Base-by-base conservation (phyloP, 2,888 invertebrate species). In the Rotaria macrura region DNA sequence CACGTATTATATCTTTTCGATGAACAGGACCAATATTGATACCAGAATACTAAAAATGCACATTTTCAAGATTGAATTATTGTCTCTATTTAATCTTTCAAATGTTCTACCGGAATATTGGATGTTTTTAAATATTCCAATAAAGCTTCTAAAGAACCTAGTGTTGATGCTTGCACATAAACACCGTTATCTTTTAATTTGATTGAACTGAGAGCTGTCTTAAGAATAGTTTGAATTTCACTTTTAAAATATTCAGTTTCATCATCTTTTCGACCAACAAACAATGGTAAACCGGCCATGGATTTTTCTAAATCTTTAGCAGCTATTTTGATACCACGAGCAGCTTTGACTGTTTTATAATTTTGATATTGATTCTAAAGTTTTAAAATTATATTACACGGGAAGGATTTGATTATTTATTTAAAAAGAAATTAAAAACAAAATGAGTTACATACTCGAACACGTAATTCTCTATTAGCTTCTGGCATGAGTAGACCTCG, bases 1-100 rank as follows among this genome's bases (percentile, higher is more conserved):
- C 97, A 91, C 96, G 97, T 96, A 98, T 98, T 79, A 99, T 97
- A 92, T 99, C 99, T 90, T 95, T 95, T 92, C 96, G 98, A 89
- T 98, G 99, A 85, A 99, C 97, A 52, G 99, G 99, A 25, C 99
- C 99, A 92, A 99, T 99, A 89, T 97, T 95, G 90, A 99, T 97
- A 86, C 96, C 96, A 83, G 96, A 95, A 91, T 97, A 97, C 74
- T 74, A 65, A 65, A n/a, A 96, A 96, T 93, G 72, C 93, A 93
- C 88, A 89, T 4, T 89, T 89, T 84, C 84, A 79, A 55, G 25
- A 17, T 83, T 25, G 17, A 40, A 1, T n/a, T 65, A 7, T 12
- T 1, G 14, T 29, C 14, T 4, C 2, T 65, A 3, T 29, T 23
- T 17, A 20, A 87, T 90, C 90, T 87, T 90, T 89, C n/a, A 90